phyloP scores from a whole-genome alignment of 2,113 vertebrate genomes.

The Rhynchopsitta pachyrhyncha region DNA sequence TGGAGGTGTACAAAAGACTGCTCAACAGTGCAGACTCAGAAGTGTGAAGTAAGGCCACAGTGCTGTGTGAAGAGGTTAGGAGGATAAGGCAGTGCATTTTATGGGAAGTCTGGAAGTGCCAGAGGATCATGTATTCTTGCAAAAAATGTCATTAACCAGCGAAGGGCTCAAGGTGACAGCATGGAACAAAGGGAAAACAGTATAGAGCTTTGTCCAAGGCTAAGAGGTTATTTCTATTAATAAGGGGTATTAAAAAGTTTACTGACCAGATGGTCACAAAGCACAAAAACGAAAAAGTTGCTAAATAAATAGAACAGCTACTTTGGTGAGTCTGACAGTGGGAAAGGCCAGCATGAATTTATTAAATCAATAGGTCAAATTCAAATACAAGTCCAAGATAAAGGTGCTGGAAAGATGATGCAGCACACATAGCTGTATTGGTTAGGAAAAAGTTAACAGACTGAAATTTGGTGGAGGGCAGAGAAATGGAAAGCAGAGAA shows the following conservation, averaged over 20 bases:
- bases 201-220: not conserved
- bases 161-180: not conserved
- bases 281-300: not conserved
- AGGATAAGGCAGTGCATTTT: not conserved
- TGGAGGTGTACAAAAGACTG: not conserved
- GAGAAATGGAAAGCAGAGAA: not conserved
- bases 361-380: not conserved
- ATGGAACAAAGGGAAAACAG: not conserved
- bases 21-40: not conserved
- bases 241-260: not conserved
- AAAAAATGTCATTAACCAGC: not conserved
- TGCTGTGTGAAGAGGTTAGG: rapidly evolving
- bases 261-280: not conserved
- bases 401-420: not conserved
- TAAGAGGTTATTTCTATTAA: not conserved
- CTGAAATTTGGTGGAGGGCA: not conserved
- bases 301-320: not conserved
- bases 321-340: not conserved
- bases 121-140: not conserved
- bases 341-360: not conserved
- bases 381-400: not conserved
- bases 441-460: not conserved
- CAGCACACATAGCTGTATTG: not conserved
- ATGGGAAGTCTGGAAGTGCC: not conserved
- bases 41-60: not conserved